A percentile compares a stretch with the other conserved stretches of the same genome.
phyloP scores from a whole-genome alignment of 2,113 vertebrate genomes.

The Periophthalmodon schlosseri region DNA sequence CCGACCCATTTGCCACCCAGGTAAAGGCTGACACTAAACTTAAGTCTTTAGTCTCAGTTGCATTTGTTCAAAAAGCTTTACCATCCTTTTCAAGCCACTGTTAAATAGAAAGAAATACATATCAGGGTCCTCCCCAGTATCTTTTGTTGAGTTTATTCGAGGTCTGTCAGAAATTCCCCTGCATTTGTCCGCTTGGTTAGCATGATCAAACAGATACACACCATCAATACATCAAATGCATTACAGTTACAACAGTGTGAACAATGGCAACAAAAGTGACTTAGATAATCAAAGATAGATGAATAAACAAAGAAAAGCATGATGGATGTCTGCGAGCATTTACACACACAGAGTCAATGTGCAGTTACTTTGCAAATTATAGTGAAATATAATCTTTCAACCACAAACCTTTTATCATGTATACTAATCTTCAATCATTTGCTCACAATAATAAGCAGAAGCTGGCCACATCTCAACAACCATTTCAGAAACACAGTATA shows the following conservation, averaged over 20 bases:
- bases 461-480: neutral
- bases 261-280: conserved; percentile 59
- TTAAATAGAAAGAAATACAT: conserved; percentile 31
- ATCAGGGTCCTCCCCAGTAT: conserved; percentile 33
- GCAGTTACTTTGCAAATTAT: neutral
- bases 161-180: conserved; percentile 46
- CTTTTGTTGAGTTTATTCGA: conserved; percentile 60
- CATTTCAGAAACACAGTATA: neutral
- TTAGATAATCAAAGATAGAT: conserved; percentile 51
- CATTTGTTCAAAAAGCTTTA: conserved; percentile 57
- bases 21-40: conserved; percentile 45
- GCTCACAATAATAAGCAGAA: neutral
- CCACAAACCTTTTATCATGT: conserved; percentile 2
- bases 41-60: conserved; percentile 55
- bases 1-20: conserved; percentile 39
- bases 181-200: conserved; percentile 53
- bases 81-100: conserved; percentile 55
- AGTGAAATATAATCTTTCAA: neutral
- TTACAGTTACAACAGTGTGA: conserved; percentile 39
- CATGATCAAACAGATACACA: conserved; percentile 61
- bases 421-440: neutral
- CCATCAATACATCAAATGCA: conserved; percentile 31
- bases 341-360: conserved; percentile 11
- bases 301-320: conserved; percentile 21
- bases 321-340: conserved; percentile 7